Evolutionary conservation across 1,140 invertebrate species (phyloP).

Genomic region (Plectrocnemia conspersa): DNA sequence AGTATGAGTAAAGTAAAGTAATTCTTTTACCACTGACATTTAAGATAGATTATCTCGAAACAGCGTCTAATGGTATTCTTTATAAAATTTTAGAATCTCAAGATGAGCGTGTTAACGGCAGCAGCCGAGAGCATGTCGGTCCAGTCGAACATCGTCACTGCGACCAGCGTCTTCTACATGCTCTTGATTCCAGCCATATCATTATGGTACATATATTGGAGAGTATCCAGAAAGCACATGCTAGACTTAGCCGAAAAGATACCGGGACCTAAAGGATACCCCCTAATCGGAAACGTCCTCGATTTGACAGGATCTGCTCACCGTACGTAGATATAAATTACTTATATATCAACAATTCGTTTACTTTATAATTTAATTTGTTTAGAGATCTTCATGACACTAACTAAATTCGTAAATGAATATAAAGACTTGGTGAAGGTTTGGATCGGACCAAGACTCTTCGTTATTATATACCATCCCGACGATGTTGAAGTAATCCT

Average conservation of each 20-base stretch:
- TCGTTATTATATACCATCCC: constrained; percentile 68
- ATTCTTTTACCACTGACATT: too few species aligned
- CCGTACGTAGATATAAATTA: constrained; percentile 49
- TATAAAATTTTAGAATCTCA: background rate
- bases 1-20: too few species aligned
- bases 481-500: constrained; percentile 69
- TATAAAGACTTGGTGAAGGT: constrained; percentile 59
- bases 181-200: constrained; percentile 63
- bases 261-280: constrained; percentile 63
- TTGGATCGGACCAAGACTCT: constrained; percentile 69
- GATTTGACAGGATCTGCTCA: constrained; percentile 63
- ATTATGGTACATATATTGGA: constrained; percentile 69
- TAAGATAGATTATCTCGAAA: too few species aligned
- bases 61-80: too few species aligned
- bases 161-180: constrained; percentile 59
- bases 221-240: constrained; percentile 61
- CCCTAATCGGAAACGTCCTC: constrained; percentile 66
- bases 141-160: constrained; percentile 39
- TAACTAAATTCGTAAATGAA: constrained; percentile 54
- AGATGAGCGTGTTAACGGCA: constrained; percentile 23
- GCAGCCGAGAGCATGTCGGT: constrained; percentile 16
- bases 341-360: too few species aligned
- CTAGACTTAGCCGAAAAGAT: constrained; percentile 65
- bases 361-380: constrained; percentile 30
- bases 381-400: constrained; percentile 62